Conservation (phyloP, 2,797 vertebrate genomes). For the Pampus argenteus region DNA sequence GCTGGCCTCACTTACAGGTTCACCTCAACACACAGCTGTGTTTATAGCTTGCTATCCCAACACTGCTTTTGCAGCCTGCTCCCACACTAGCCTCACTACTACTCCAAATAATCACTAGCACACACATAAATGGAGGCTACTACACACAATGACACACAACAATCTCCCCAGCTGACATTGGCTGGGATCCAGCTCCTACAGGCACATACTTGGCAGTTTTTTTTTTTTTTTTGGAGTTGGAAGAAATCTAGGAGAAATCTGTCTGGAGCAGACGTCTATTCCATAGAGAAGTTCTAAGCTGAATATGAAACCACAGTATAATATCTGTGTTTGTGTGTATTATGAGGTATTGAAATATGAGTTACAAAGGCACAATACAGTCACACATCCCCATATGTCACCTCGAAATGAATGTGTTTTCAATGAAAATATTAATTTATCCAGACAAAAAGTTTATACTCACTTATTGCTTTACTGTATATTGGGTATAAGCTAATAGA, state of each 20-base stretch:
- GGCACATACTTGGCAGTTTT: slow-evolving; percentile 52
- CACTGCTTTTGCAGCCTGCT: slow-evolving; percentile 32
- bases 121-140: slow-evolving; percentile 22
- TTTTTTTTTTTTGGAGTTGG: no score
- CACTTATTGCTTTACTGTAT: not conserved
- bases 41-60: slow-evolving; percentile 55
- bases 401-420: not conserved
- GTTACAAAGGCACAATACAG: not conserved
- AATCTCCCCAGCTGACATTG: slow-evolving; percentile 73
- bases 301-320: slow-evolving; percentile 24
- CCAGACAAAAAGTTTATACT: not conserved
- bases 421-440: not conserved
- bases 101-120: slow-evolving; percentile 39
- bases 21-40: slow-evolving; percentile 72
- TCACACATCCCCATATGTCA: not conserved
- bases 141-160: slow-evolving; percentile 57
- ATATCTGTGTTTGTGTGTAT: slow-evolving; percentile 16
- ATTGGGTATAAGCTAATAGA: not conserved
- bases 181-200: slow-evolving; percentile 64
- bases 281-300: slow-evolving; percentile 30
- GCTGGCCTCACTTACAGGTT: slow-evolving; percentile 35
- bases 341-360: not conserved
- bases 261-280: slow-evolving; percentile 32
- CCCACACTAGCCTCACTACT: slow-evolving; percentile 43
- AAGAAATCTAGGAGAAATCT: slow-evolving; percentile 59